Evolutionary conservation across 92 coral and sea anemone species (phyloP).

Genomic region (Pocillopora meandrina): DNA sequence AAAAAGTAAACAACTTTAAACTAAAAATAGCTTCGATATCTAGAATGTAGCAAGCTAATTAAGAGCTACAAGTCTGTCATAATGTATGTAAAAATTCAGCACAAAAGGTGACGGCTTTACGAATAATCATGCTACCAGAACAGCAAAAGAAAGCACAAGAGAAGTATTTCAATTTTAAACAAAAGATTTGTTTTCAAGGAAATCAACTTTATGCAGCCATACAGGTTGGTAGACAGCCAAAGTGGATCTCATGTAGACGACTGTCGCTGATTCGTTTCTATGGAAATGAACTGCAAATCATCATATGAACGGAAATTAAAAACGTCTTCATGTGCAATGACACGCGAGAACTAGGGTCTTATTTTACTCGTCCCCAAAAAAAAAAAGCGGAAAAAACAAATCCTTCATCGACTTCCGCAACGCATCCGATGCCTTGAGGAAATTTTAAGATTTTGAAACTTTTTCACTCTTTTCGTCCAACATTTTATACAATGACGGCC

Average conservation of each 20-base stretch:
- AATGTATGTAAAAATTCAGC: neutral
- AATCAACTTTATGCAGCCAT: too few relatives aligned
- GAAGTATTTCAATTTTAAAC: neutral
- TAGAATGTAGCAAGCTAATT: neutral
- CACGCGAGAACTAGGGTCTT: too few relatives aligned
- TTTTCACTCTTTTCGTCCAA: too few relatives aligned
- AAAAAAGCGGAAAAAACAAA: constrained; percentile 14
- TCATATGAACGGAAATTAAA: too few relatives aligned
- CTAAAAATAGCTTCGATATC: neutral
- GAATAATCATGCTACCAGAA: neutral
- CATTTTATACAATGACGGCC: too few relatives aligned
- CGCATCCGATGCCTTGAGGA: neutral
- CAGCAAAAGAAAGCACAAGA: neutral
- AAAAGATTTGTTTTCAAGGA: too few relatives aligned
- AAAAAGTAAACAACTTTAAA: neutral
- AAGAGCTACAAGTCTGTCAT: too few relatives aligned
- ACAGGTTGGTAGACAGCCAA: too few relatives aligned
- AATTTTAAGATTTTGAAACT: neutral
- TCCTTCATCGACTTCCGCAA: constrained; percentile 13
- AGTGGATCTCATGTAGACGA: too few relatives aligned
- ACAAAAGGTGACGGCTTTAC: neutral
- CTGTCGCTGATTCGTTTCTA: too few relatives aligned
- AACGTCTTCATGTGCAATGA: too few relatives aligned
- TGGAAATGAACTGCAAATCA: too few relatives aligned
- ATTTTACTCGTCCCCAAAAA: neutral